Evolutionary conservation across 2,113 vertebrate species (phyloP), one percentile per base, ranked within the genome.

Genomic region (Morone saxatilis): DNA sequence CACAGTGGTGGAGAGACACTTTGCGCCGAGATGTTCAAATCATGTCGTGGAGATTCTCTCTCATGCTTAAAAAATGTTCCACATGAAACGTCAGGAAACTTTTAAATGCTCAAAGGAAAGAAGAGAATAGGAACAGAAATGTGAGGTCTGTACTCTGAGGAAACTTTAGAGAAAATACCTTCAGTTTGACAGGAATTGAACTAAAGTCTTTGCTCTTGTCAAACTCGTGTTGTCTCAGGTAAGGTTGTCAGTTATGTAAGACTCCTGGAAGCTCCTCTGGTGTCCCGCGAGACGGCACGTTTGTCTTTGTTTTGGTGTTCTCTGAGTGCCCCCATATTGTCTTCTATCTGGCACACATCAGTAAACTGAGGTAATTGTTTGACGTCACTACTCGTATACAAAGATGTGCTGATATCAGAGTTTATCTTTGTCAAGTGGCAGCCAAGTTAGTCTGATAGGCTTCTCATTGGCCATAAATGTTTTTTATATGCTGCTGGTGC

Each of bases 371-470:
- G 2, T 67, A 16, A 14, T 10, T 5, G 72, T 73, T 86, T 73
- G 89, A 92, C 80, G 87, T 91, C 90, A 76, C 60, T 1, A 25
- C 84, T 53, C 11, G 68, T 59, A 63, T 4, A 62, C 75, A 75
- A 17, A 87, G 90, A 93, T 78, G 74, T 43, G 60, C 76, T 4
- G 74, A 84, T 90, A 88, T 22, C 22, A 31, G 63, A 69, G 85
- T 81, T 85, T 13, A 66, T 71, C 82, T 77, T 36, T 40, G 67
- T 38, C 43, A 61, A 68, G 67, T 71, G 61, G 68, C 48, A 57
- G 70, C 54, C 71, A 51, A 43, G 22, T 74, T 2, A 0, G 2
- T 45, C 10, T 54, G n/a, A 43, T 17, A n/a, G 41, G 76, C 8
- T 14, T 56, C 72, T 47, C 50, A 50, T 56, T 31, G 70, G 57